phyloP scores from a whole-genome alignment of 2,888 invertebrate genomes.

The Hyalella azteca region DNA sequence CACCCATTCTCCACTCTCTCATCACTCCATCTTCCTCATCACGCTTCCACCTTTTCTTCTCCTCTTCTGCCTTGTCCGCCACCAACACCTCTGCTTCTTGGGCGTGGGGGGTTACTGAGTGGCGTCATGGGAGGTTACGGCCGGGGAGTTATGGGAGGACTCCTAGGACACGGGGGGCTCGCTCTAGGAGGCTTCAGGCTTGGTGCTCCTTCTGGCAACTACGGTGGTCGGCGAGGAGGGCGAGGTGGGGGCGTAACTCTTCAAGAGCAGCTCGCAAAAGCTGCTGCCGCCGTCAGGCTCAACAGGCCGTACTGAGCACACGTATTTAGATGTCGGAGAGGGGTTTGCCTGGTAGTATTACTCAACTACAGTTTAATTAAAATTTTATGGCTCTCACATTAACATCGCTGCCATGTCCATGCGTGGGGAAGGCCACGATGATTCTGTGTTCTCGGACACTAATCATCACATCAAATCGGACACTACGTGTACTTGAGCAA shows the following conservation, averaged over 20 bases:
- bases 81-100: constrained; percentile 18
- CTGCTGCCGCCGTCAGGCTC: constrained; percentile 31
- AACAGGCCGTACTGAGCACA: constrained; percentile 21
- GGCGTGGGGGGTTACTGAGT: background rate
- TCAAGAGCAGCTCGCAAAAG: constrained; percentile 27
- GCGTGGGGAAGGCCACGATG: no score
- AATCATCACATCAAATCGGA: no score
- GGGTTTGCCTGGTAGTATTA: no score
- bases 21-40: background rate
- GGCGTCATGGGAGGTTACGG: constrained; percentile 21
- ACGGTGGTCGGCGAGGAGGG: background rate
- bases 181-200: background rate
- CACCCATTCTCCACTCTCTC: constrained; percentile 14
- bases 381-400: no score
- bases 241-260: background rate
- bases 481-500: no score
- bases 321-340: no score
- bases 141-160: background rate
- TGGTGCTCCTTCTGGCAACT: background rate
- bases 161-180: background rate
- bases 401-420: no score
- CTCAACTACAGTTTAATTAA: no score
- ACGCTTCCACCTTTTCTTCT: constrained; percentile 1
- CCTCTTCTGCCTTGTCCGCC: constrained; percentile 10
- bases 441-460: no score